Evolutionary conservation across 2,888 invertebrate species (phyloP), one percentile per base, ranked within the genome.

Genomic region (Plagiodera versicolora): DNA sequence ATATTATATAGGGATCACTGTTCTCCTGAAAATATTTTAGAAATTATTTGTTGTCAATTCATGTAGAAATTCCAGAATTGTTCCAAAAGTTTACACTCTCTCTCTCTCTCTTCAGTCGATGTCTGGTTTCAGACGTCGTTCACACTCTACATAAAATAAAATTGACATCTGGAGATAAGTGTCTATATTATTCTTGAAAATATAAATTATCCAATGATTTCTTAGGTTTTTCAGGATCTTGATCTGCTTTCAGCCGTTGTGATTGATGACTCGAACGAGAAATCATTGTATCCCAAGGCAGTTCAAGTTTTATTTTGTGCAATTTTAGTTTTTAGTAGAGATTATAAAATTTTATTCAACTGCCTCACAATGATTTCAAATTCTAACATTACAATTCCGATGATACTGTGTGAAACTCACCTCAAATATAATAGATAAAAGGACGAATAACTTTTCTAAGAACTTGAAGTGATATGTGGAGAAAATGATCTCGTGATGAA

Each of bases 401-500:
- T 14, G 2, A 39, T 39, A 39, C 39, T n/a, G 24, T 24, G 24
- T 39, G n/a, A 32, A 2, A 8, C 39, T 39, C 39, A 39, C 39
- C 39, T 39, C 39, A 14, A n/a, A n/a, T 10, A 32, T 32, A 11
- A 10, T 32, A 10, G 3, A 2, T 11, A 54, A 56, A 58, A 53
- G 56, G 52, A 64, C 47, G 39, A 58, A 57, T 48, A 59, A 60
- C 57, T 56, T 45, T 60, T 58, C 56, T 58, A 59, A 55, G 51
- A 48, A 66, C 39, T 39, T 39, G n/a, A 70, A 70, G 70, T 74
- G 75, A 75, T 75, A 75, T 72, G 70, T 74, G 74, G 74, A 73
- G 75, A 69, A 64, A 70, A 72, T 79, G 79, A 80, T 80, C 79
- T 80, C 79, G 78, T 79, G 78, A 77, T 78, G 70, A 68, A 71